These are phyloP conservation scores for Ophioninae sp. DNA, from an alignment of 2,888 invertebrate genomes.

Conservation along the genomic window DNA sequence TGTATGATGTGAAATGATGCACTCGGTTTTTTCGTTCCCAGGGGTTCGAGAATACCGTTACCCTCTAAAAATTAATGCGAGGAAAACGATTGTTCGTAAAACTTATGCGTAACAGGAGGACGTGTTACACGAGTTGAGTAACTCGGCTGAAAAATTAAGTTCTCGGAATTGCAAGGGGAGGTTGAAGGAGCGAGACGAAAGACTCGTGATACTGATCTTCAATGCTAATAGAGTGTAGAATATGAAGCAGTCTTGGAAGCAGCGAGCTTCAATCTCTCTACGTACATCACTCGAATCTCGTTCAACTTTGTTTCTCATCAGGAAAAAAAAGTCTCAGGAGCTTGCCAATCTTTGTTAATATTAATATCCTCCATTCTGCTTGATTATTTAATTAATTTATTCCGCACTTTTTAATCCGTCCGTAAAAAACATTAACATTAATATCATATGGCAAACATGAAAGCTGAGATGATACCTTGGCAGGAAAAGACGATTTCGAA, in stretches of 20 bases:
- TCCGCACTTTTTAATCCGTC: too few species aligned
- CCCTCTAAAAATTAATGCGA: neutral
- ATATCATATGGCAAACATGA: too few species aligned
- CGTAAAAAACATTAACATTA: too few species aligned
- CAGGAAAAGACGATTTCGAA: too few species aligned
- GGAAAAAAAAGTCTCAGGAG: neutral
- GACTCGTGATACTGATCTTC: neutral
- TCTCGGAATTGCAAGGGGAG: neutral
- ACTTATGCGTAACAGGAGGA: neutral
- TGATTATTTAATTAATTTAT: too few species aligned
- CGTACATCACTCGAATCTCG: neutral
- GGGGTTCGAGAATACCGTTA: neutral
- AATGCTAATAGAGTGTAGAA: constrained; percentile 4
- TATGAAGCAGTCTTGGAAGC: neutral
- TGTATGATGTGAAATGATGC: neutral
- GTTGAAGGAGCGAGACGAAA: neutral
- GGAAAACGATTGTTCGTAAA: neutral
- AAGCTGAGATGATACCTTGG: too few species aligned
- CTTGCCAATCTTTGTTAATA: neutral
- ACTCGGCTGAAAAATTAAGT: constrained; percentile 1
- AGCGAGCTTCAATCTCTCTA: neutral
- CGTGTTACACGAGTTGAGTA: neutral
- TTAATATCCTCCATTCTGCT: too few species aligned
- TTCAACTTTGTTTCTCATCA: constrained; percentile 10
- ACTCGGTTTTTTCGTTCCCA: neutral